Base-by-base conservation (phyloP, 2,113 vertebrate genomes). In the Pseudopipra pipra region DNA sequence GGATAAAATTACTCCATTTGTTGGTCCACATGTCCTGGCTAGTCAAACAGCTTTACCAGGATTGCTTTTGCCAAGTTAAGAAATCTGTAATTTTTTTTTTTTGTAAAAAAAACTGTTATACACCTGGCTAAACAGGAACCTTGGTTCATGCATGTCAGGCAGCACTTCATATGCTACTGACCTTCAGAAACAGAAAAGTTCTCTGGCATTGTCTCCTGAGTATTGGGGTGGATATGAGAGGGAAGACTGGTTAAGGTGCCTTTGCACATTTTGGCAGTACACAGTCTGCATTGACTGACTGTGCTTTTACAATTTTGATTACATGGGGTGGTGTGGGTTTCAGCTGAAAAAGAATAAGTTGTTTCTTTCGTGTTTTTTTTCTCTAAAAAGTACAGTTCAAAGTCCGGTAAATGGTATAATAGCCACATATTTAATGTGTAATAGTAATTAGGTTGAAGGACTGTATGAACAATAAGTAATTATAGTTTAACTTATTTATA, bases 261-360 rank as follows among this genome's bases (percentile, higher is more conserved):
- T 79, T 55, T 86, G 47, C 19, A 0, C 70, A 2, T 54, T 70
- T 92, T 88, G 25, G 23, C n/a, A 62, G 22, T 61, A 56, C 14
- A 2, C 28, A 71, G 33, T 55, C 39, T 85, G 33, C 19, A 44
- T 7, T 93, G 30, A 39, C 31, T 55, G 20, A 44, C 41, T 86
- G 21, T 67, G 18, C 14, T 87, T 87, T 13, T 46, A 27, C 54
- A 46, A 5, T 80, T 43, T 73, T 63, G 12, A 27, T 33, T 88
- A 49, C 11, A 33, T 74, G 10, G 14, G 8, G 8, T 68, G 67
- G 8, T 11, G 5, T 63, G 43, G 22, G 8, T 58, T 85, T 81
- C 90, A 96, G 54, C 27, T 97, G 44, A 76, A 71, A 71, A 93
- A 97, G 74, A 92, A 83, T 46, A 91, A 85, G 70, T 67, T n/a